Evolutionary conservation across 2,797 vertebrate genomes (phyloP), one percentile per base, ranked within the genome.

Genomic region (Peromyscus aztecus): DNA sequence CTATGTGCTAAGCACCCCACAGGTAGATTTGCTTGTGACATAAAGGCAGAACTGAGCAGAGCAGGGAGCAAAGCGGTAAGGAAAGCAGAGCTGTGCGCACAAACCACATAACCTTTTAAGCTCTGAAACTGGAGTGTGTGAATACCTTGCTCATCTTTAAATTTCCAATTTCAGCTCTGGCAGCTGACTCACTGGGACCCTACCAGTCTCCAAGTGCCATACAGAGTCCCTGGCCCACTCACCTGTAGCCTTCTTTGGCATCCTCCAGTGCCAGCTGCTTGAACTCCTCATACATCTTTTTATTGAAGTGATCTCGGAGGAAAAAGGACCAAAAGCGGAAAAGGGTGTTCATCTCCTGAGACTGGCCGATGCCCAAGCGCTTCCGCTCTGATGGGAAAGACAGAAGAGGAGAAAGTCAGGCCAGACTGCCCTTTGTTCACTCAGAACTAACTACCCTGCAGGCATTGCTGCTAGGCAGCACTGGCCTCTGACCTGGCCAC

Each of bases 291-390:
- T 99, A 99, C 99, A 99, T 99, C 98, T 99, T 99, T 97, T 99
- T 99, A 98, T 99, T 99, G 98, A 99, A 99, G 98, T 99, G 99
- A 98, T 99, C 99, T 92, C 99, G 99, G 96, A 99, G 98, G 99
- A 99, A 99, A 98, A 99, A 99, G 7, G 99, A 99, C 99, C 99
- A 99, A 99, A 99, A 99, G 88, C 99, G 99, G 98, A 99, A 99
- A 21, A 99, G 99, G 0, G 99, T 99, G 98, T 99, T 99, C 99
- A 99, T 99, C 98, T 99, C 99, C 98, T 99, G 99, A 81, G 99
- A 99, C 90, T 99, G 99, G 97, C 99, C 99, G 23, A 99, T 99
- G 96, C 99, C 99, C 98, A 99, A 99, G 49, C 99, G 99, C 98
- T 99, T 99, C 55, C 99, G 98, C 98, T 99, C 99, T 99, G 98